These are phyloP conservation scores for Chionodraco myersi DNA, from an alignment of 2,113 vertebrate genomes.

Conservation along the genomic window DNA sequence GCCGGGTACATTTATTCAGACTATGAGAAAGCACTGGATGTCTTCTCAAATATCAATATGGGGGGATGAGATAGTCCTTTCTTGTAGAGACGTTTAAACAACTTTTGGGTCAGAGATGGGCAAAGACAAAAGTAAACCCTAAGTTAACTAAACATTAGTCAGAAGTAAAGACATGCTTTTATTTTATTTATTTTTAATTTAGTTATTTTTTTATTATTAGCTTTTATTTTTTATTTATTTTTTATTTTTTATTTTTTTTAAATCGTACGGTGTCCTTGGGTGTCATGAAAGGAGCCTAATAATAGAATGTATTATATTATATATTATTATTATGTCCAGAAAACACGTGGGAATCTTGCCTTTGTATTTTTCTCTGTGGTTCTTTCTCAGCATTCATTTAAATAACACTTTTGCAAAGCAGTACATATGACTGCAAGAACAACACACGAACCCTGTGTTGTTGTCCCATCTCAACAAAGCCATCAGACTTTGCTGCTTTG, in stretches of 20 bases:
- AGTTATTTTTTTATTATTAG: no score
- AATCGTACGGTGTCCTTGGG: no score
- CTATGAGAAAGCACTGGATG: background rate
- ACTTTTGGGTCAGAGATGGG: background rate
- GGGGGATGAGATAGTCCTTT: background rate
- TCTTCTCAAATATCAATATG: background rate
- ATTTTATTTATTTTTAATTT: no score
- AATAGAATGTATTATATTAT: no score
- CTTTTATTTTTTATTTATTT: no score
- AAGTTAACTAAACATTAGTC: no score
- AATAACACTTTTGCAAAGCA: background rate
- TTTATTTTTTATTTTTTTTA: no score
- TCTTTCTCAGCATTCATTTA: background rate
- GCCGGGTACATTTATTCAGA: no score
- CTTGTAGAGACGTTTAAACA: background rate
- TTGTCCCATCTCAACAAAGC: background rate
- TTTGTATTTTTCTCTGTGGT: background rate
- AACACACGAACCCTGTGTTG: background rate
- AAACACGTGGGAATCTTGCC: background rate
- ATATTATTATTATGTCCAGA: background rate
- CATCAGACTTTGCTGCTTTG: background rate
- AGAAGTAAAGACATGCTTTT: no score
- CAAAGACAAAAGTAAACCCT: no score
- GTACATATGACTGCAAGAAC: background rate
- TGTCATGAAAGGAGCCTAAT: no score